A percentile compares a stretch with the other conserved stretches of the same genome.
Evolutionary conservation across 2,888 invertebrate genomes (phyloP).

Genomic region (Dione juno): DNA sequence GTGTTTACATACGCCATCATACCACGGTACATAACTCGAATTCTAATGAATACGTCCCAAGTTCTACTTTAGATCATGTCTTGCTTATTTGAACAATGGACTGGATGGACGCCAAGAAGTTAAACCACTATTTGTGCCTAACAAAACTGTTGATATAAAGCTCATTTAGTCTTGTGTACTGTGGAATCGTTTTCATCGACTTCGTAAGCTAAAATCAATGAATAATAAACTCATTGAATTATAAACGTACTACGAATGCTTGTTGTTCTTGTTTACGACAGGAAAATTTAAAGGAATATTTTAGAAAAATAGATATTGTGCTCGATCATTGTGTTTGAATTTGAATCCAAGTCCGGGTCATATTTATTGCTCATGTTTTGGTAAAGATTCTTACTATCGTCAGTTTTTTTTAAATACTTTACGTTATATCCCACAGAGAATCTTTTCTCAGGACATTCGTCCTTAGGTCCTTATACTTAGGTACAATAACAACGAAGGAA

Average conservation of each 20-base stretch:
- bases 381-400: not conserved
- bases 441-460: too few relatives aligned
- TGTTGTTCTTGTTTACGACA: not conserved
- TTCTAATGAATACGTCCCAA: slow-evolving; percentile 10
- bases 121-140: slow-evolving; percentile 15
- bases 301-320: not conserved
- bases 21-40: not conserved
- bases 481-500: too few relatives aligned
- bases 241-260: not conserved
- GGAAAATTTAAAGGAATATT: not conserved
- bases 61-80: slow-evolving; percentile 5
- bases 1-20: not conserved
- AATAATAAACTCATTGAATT: slow-evolving; percentile 16
- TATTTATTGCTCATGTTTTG: not conserved
- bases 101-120: slow-evolving; percentile 31
- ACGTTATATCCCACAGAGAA: too few relatives aligned
- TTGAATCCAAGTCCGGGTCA: not conserved
- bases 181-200: slow-evolving; percentile 9
- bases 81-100: slow-evolving; percentile 26
- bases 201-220: slow-evolving; percentile 13
- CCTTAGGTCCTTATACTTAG: too few relatives aligned
- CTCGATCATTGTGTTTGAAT: not conserved
- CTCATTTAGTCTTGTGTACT: slow-evolving; percentile 8
- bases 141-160: slow-evolving; percentile 9
- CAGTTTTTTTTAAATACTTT: too few relatives aligned